Base-by-base conservation (phyloP, 2,888 invertebrate species). In the Eilema griseolum region DNA sequence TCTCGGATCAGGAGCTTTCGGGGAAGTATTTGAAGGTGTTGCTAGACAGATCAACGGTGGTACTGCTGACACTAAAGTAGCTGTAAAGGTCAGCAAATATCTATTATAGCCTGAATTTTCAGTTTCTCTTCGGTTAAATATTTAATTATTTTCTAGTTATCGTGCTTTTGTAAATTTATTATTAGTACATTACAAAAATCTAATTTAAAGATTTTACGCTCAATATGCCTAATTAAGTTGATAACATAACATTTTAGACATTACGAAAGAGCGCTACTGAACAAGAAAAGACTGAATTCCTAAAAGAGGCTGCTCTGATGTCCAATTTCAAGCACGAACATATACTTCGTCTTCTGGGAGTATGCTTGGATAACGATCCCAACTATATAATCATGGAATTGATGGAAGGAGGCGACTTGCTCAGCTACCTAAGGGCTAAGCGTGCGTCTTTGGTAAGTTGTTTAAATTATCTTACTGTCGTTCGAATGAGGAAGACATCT, bases 221-320 rank as follows among this genome's bases (percentile, higher is more conserved):
- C 46, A 20, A 46, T 46, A 46, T 12, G 46, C 20, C 1, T 46
- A 3, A 20, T 7, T 31, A 33, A 14, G 10, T 63, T 71, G n/a
- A 33, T 33, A 52, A 52, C n/a, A 52, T 52, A 57, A 65, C 67
- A 41, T 67, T 65, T 11, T 76, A 98, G 97, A 99, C 98, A 0
- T 95, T 99, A 67, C 96, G 98, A 61, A 98, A 99, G 92, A 98
- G 98, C 24, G 98, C 99, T 5, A 97, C 97, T 0, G 97, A 98
- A 68, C 97, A 97, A 85, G 98, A 99, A 88, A 98, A 98, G 89
- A 96, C 97, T 1, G 99, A 99, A 90, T 99, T 99, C 86, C 93
- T 99, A 16, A 99, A 99, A 92, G 99, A 99, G 93, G 99, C 99
- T 0, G 97, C 98, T 81, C 92, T 99, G 61, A 99, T 99, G 99